Evolutionary conservation across 30 jellyfish, hydroid and myxozoan species (phyloP), one percentile per base, ranked within the genome.

Genomic region (Hydractinia symbiolongicarpus): DNA sequence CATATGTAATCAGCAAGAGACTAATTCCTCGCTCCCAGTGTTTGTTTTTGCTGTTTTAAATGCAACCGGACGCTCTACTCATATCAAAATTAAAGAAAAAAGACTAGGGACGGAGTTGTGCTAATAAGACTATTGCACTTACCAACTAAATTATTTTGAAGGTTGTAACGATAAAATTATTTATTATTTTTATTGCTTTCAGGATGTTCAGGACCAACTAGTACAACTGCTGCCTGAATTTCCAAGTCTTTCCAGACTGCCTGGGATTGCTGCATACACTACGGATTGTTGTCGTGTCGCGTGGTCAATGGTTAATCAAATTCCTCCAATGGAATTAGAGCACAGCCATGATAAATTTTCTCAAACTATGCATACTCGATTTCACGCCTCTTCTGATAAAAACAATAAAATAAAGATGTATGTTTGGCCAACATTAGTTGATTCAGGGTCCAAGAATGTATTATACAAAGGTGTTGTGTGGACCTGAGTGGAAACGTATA

Each of bases 231-330:
- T 93, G 8, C 95, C 98, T 10, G 98, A 93, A 55, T 81, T 85
- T 54, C 94, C 95, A 5, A 89, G 88, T 44, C 52, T 86, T 67
- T 56, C 89, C 61, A 75, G 88, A 52, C 78, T 72, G 57, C 96
- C 95, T 13, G 93, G 92, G 79, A 79, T 93, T 80, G 89, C 96
- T 52, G 53, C 86, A 53, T 93, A 82, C 61, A 61, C 91, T 20
- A 78, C 95, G 50, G 98, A 93, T 66, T 93, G 98, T 78, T 95
- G 82, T 8, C 84, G 98, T 17, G 62, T 93, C n/a, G 84, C 96
- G 4, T 93, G 98, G 98, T 84, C 96, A 4, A 79, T 93, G 73
- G 94, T 78, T 80, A 93, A 93, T 78, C 98, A 93, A 86, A 69
- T 81, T 16, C 94, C 95, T 0, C 95, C 95, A 0, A 50, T 93